Conservation (phyloP, 2,888 invertebrate genomes). For the Diachrysia chrysitis region DNA sequence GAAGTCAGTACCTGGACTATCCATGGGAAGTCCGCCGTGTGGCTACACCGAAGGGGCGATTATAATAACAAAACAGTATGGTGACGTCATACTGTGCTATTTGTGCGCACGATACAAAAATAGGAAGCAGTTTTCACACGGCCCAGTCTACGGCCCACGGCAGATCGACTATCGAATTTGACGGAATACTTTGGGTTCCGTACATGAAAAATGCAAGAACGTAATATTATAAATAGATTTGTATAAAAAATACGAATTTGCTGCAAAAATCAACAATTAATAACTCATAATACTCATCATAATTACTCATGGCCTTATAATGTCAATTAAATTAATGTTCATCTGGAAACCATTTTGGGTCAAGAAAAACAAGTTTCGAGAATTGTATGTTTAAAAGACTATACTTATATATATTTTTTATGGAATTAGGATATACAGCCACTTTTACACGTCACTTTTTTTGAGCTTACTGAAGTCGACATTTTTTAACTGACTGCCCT, state of each 20-base stretch:
- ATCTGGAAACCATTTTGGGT: not conserved
- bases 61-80: constrained; percentile 63
- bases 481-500: too few relatives aligned
- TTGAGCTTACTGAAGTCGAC: too few relatives aligned
- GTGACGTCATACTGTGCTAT: constrained; percentile 70
- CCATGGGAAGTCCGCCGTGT: constrained; percentile 20
- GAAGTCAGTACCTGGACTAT: constrained; percentile 12
- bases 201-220: constrained; percentile 11
- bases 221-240: too few relatives aligned
- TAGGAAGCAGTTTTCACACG: constrained; percentile 69
- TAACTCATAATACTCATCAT: too few relatives aligned
- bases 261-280: too few relatives aligned
- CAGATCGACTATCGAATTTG: constrained; percentile 37
- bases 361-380: not conserved
- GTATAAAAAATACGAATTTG: too few relatives aligned
- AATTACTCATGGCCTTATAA: too few relatives aligned
- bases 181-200: constrained; percentile 34
- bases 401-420: too few relatives aligned
- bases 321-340: not conserved
- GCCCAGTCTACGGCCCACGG: constrained; percentile 60
- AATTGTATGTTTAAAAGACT: too few relatives aligned
- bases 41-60: constrained; percentile 53
- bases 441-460: too few relatives aligned
- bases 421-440: too few relatives aligned
- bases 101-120: constrained; percentile 71